These are phyloP conservation scores for Myiozetetes cayanensis DNA, from an alignment of 2,113 vertebrate species.

Conservation along the genomic window DNA sequence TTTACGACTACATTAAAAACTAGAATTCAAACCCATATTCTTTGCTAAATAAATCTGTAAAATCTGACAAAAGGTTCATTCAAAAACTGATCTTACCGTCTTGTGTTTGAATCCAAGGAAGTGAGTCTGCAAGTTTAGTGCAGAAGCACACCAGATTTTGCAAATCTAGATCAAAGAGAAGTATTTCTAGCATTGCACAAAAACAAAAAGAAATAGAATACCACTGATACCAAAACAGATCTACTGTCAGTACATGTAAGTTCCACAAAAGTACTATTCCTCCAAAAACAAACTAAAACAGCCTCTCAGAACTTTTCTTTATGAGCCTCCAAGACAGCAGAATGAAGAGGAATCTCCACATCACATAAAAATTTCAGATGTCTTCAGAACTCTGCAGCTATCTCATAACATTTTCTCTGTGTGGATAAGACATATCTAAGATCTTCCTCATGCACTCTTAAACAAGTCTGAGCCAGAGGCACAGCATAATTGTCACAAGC, in stretches of 20 bases:
- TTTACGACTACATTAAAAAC: background rate
- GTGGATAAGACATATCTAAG: background rate
- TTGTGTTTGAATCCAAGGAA: constrained; percentile 62
- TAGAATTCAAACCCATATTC: background rate
- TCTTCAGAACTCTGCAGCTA: background rate
- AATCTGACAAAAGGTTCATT: background rate
- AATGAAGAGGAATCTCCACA: background rate
- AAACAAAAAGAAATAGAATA: background rate
- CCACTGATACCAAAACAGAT: background rate
- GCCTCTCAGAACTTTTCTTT: background rate
- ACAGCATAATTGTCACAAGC: fast-evolving
- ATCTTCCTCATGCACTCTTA: background rate
- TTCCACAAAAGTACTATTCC: background rate
- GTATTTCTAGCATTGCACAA: background rate
- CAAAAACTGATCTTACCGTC: constrained; percentile 10
- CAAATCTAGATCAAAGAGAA: constrained; percentile 56
- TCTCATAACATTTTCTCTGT: background rate
- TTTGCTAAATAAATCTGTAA: background rate
- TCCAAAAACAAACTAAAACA: background rate
- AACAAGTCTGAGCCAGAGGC: background rate
- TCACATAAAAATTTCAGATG: background rate
- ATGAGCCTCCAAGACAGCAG: background rate
- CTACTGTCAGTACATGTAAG: background rate
- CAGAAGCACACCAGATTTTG: constrained; percentile 63
- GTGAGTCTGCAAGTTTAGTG: constrained; percentile 57